Evolutionary conservation across 2,797 vertebrate genomes (phyloP).

Genomic region (Cossypha polioptera): DNA sequence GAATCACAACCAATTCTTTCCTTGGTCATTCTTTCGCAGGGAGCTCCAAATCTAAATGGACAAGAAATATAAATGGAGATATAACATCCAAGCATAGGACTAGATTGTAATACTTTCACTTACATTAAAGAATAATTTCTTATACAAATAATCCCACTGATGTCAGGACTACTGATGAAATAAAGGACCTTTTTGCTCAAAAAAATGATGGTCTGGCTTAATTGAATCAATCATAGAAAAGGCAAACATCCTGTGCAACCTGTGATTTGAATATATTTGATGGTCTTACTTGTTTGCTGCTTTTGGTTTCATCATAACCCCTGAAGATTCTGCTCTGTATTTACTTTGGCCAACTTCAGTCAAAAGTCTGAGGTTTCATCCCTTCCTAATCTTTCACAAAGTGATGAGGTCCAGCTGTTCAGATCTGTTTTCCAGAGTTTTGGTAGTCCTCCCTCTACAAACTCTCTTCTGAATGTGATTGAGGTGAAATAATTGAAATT

Average conservation of each 20-base stretch:
- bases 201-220: neutral
- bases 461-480: neutral
- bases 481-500: conserved; percentile 5
- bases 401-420: conserved; percentile 30
- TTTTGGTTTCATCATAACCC: neutral
- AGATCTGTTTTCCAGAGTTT: conserved; percentile 1
- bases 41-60: neutral
- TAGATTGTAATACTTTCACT: neutral
- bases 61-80: neutral
- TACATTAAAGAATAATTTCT: neutral
- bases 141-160: neutral
- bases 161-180: neutral
- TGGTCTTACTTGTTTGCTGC: neutral
- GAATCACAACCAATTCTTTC: neutral
- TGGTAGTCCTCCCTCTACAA: neutral
- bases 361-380: neutral
- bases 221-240: neutral
- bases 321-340: neutral
- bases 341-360: conserved; percentile 28
- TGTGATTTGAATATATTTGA: neutral
- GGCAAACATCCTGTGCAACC: neutral
- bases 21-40: neutral
- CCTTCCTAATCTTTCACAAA: neutral
- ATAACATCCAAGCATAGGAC: neutral
- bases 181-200: neutral